Base-by-base conservation (phyloP, 2,113 vertebrate species). In the Chitala chitala region DNA sequence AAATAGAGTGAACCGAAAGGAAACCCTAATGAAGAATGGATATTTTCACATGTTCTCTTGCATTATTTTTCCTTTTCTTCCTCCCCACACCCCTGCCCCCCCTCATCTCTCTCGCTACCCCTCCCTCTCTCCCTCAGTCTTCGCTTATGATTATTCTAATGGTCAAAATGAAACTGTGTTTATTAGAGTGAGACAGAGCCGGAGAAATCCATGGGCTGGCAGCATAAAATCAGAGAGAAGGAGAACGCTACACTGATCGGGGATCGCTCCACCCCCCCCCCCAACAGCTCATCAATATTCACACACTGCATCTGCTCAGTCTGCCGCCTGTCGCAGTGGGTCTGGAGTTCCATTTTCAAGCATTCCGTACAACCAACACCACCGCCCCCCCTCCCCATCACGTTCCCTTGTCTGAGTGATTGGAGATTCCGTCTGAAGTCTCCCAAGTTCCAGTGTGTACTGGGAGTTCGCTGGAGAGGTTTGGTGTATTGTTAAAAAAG, bases 251-350 rank as follows among this genome's bases (percentile, higher is more conserved):
- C 78, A 81, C 82, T 83, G 79, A 75, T 73, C 73, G 78, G 81
- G 80, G 73, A 85, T n/a, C 78, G 78, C 36, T 55, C 44, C 29
- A 4, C 79, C 66, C 75, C 61, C 77, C 71, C 79, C 66, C 75
- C 61, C 77, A 69, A 61, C 58, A 12, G 29, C 80, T 86, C 84
- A 89, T 90, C 78, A 83, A 82, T 86, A 88, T 89, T 88, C 83
- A 84, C 71, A 79, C 70, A 79, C 72, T 79, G 78, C 31, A 53
- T 65, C 38, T 48, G 50, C 74, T n/a, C 71, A 7, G 22, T 12
- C 12, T 7, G 24, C 12, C 15, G 66, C 22, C 42, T 26, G 42
- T 20, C 71, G 13, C 36, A 29, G 24, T 26, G 10, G 73, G 44
- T 46, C 53, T 38, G 51, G n/a, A 15, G 71, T 40, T 31, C 42